Conservation (phyloP, 1,140 invertebrate species). For the Sesamia nonagrioides region DNA sequence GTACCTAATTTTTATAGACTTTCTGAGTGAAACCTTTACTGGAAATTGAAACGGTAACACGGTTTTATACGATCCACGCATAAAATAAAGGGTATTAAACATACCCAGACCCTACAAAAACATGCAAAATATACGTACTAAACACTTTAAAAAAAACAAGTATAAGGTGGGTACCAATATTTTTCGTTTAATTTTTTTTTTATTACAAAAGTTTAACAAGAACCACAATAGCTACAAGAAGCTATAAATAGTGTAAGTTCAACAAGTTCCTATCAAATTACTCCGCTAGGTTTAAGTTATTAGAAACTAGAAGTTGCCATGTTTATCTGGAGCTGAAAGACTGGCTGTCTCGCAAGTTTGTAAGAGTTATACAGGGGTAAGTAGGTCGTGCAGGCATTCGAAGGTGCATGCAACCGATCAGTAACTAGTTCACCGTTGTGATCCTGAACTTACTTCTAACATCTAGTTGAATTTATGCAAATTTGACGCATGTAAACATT, state of each 20-base stretch:
- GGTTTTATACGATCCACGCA: neutral
- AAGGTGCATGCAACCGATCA: constrained; percentile 12
- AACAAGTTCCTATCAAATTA: constrained; percentile 22
- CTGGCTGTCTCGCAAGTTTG: constrained; percentile 31
- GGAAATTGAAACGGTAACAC: constrained; percentile 10
- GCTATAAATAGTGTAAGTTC: constrained; percentile 9
- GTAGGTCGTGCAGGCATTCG: constrained; percentile 24
- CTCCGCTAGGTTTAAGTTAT: constrained; percentile 21
- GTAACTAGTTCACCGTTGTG: constrained; percentile 4
- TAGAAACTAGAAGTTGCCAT: constrained; percentile 27
- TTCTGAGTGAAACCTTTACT: constrained; percentile 19
- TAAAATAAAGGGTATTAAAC: neutral
- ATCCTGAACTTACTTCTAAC: constrained; percentile 19
- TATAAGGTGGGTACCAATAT: too few relatives aligned
- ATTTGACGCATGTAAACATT: neutral
- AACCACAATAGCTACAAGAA: neutral
- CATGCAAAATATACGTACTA: too few relatives aligned
- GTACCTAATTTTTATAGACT: constrained; percentile 33
- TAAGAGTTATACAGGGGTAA: constrained; percentile 11
- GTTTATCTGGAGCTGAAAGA: constrained; percentile 36
- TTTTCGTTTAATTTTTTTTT: neutral
- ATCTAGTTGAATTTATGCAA: constrained; percentile 1
- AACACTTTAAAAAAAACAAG: neutral
- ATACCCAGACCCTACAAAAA: neutral
- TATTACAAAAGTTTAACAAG: neutral